Conservation (phyloP, 1,140 invertebrate genomes). For the Steinernema feltiae region DNA sequence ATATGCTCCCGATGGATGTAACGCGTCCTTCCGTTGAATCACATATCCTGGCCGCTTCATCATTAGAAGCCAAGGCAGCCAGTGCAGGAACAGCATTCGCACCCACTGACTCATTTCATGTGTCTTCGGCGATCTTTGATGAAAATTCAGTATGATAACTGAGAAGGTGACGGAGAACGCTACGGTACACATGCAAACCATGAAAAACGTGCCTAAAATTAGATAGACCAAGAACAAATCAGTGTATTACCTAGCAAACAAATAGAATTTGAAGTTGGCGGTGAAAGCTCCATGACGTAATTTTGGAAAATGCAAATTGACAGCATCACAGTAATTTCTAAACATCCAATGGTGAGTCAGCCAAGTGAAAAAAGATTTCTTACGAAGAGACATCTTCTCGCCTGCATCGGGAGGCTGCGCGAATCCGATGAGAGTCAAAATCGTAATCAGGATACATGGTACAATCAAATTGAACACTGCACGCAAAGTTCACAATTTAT, state of each 20-base stretch:
- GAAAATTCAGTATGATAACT: constrained; percentile 95
- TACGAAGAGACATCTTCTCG: constrained; percentile 92
- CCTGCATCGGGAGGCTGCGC: constrained; percentile 95
- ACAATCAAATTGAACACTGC: constrained; percentile 89
- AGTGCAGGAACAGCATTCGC: constrained; percentile 49
- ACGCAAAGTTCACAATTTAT: background rate
- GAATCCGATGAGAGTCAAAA: constrained; percentile 95
- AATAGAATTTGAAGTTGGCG: constrained; percentile 90
- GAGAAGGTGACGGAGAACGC: constrained; percentile 96
- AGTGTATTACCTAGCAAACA: constrained; percentile 78
- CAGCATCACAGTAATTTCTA: constrained; percentile 74
- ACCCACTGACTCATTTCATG: constrained; percentile 90
- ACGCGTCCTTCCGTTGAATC: background rate
- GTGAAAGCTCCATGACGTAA: constrained; percentile 68
- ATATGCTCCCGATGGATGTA: background rate
- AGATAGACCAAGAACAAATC: background rate
- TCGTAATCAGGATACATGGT: constrained; percentile 95
- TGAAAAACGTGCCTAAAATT: constrained; percentile 88
- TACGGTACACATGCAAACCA: constrained; percentile 99
- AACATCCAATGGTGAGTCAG: constrained; percentile 57
- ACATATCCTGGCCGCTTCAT: constrained; percentile 36
- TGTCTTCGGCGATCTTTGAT: constrained; percentile 90
- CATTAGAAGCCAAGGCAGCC: constrained; percentile 38
- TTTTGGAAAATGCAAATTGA: constrained; percentile 60
- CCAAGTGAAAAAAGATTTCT: constrained; percentile 16